Percentiles rank a stretch among this genome's conserved stretches.
Conservation (phyloP, 2,797 vertebrate species). For the Periparus ater region DNA sequence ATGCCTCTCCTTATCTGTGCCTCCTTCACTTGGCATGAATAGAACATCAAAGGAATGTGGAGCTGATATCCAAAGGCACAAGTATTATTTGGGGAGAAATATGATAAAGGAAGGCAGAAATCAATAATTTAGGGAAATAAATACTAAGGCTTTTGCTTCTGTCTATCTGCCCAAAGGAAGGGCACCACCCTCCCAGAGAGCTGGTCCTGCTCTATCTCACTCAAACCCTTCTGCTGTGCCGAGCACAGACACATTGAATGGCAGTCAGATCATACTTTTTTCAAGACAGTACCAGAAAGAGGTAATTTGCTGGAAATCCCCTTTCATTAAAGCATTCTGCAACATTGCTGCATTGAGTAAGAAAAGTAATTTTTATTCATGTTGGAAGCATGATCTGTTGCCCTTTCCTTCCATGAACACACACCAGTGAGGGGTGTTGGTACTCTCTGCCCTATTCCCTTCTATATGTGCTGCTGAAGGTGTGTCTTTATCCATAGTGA, state of each 20-base stretch:
- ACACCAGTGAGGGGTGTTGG: not conserved
- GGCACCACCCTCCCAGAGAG: not conserved
- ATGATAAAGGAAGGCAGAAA: not conserved
- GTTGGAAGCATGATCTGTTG: not conserved
- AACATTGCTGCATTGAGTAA: not conserved
- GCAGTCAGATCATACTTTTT: not conserved
- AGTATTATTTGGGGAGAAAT: not conserved
- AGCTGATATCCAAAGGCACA: fast-evolving
- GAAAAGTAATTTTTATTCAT: not conserved
- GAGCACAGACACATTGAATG: not conserved
- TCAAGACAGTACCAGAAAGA: not conserved
- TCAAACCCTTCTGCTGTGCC: fast-evolving
- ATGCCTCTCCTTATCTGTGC: not conserved
- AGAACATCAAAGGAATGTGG: not conserved
- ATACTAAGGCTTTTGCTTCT: not conserved
- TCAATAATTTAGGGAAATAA: not conserved
- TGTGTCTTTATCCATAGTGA: not conserved
- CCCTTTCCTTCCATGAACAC: not conserved
- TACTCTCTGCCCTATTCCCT: not conserved
- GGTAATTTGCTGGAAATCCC: not conserved
- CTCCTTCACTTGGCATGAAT: not conserved
- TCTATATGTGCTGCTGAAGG: not conserved
- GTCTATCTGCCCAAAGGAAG: not conserved
- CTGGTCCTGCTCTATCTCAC: not conserved
- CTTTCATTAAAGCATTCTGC: not conserved